Conservation (phyloP, 2,797 vertebrate genomes). For the Rhadinocentrus ornatus region DNA sequence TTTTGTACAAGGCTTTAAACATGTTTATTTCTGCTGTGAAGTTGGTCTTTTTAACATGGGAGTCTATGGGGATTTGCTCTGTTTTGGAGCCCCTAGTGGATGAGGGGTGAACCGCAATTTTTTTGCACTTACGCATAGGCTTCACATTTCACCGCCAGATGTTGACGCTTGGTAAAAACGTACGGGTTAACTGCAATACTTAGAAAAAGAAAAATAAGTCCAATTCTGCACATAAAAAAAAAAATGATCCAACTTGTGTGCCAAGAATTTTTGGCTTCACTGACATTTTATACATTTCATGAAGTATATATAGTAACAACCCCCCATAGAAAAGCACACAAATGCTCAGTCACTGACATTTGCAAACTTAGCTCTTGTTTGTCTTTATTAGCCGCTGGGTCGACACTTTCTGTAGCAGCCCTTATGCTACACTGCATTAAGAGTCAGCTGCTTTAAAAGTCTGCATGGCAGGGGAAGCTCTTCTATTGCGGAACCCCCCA, state of each 20-base stretch:
- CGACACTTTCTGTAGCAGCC: slow-evolving; percentile 2
- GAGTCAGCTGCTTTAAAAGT: slow-evolving; percentile 38
- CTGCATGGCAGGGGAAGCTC: slow-evolving; percentile 43
- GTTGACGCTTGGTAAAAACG: too few species aligned
- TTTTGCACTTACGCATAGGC: too few species aligned
- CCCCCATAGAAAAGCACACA: neutral
- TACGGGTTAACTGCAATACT: neutral
- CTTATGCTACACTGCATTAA: slow-evolving; percentile 39
- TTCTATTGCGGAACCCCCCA: slow-evolving; percentile 39
- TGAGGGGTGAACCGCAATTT: too few species aligned
- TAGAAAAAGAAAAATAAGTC: neutral
- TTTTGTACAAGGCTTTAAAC: too few species aligned
- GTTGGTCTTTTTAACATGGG: too few species aligned
- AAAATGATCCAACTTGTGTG: neutral
- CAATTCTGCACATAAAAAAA: neutral
- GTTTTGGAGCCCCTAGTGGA: too few species aligned
- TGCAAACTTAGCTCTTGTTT: neutral
- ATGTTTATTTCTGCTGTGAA: too few species aligned
- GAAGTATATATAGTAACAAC: neutral
- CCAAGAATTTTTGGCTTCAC: too few species aligned
- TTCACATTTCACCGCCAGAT: too few species aligned
- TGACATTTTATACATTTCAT: too few species aligned
- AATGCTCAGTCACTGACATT: neutral
- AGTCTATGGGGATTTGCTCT: too few species aligned
- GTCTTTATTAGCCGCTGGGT: neutral